Evolutionary conservation across 2,888 invertebrate genomes (phyloP).

Genomic region (Scaptomyza cyrtandrae): DNA sequence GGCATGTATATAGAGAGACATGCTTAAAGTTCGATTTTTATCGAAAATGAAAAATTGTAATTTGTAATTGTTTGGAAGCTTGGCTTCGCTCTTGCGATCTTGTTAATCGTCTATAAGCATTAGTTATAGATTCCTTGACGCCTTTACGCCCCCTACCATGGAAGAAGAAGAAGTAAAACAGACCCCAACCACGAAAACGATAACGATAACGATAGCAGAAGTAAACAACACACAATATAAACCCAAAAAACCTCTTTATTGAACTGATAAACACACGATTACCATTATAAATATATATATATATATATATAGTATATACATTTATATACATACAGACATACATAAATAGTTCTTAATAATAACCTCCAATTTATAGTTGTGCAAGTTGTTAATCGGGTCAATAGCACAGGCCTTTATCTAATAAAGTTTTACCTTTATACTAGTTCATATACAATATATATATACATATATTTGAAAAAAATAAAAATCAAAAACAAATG

Average conservation of each 20-base stretch:
- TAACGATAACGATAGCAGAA: slow-evolving; percentile 1
- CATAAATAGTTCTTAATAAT: slow-evolving; percentile 6
- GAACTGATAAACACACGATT: slow-evolving; percentile 20
- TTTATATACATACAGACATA: neutral
- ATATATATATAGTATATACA: slow-evolving; percentile 1
- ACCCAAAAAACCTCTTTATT: slow-evolving; percentile 4
- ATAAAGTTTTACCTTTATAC: slow-evolving; percentile 12
- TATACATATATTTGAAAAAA: neutral
- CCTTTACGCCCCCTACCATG: neutral
- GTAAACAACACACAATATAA: neutral
- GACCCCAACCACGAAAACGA: neutral
- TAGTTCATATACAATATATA: neutral
- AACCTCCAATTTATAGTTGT: slow-evolving; percentile 21
- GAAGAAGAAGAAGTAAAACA: neutral
- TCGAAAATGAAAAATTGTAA: slow-evolving; percentile 2
- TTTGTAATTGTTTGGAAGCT: slow-evolving; percentile 47
- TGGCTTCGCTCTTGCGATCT: slow-evolving; percentile 50
- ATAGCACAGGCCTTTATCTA: slow-evolving; percentile 33
- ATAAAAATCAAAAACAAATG: neutral
- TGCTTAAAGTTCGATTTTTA: slow-evolving; percentile 26
- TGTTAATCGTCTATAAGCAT: slow-evolving; percentile 43
- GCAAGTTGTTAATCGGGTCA: slow-evolving; percentile 32
- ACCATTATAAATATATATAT: neutral
- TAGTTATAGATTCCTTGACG: slow-evolving; percentile 37
- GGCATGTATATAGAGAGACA: no score